Base-by-base conservation (phyloP, 2,888 invertebrate species). In the Lasioglossum lativentre region DNA sequence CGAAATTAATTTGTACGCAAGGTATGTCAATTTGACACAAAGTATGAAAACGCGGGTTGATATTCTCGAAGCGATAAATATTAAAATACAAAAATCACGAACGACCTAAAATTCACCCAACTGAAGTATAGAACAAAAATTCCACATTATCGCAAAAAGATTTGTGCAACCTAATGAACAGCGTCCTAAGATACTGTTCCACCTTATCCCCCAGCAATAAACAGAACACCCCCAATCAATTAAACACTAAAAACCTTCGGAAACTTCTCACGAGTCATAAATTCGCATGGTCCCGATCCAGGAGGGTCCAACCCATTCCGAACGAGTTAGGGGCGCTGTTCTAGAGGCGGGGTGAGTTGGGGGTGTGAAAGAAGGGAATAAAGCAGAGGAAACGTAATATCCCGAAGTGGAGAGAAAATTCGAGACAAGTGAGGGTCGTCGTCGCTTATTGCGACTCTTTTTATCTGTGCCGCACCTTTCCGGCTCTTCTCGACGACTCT, bases 371-470 rank as follows among this genome's bases (percentile, higher is more conserved):
- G 23, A 72, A 80, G 79, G 77, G 75, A 78, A 72, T 79, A 75
- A 83, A 80, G 70, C 63, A 83, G 79, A 56, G 84, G 81, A 80
- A 87, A 82, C 71, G 82, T 80, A 90, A 89, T 90, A 90, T 90
- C 90, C 59, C 59, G 70, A 47, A 80, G 82, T 74, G 59, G 75
- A 76, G 75, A 85, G 87, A 86, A 82, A 90, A 89, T 90, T 89
- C 83, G 75, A 83, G 83, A 85, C 80, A 75, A 84, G 87, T 1
- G 71, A 70, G 78, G 73, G 75, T 73, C 73, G 79, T 70, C 71
- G 52, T 23, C 80, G 73, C 80, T 81, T 83, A 88, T 90, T 88
- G 83, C 83, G 47, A 81, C 59, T 80, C 71, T 78, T 75, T 83
- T 66, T 75, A 68, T 68, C 78, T 47, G 42, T 59, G 59, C 70